phyloP scores from a whole-genome alignment of 2,113 vertebrate species.

The Channa maculata region DNA sequence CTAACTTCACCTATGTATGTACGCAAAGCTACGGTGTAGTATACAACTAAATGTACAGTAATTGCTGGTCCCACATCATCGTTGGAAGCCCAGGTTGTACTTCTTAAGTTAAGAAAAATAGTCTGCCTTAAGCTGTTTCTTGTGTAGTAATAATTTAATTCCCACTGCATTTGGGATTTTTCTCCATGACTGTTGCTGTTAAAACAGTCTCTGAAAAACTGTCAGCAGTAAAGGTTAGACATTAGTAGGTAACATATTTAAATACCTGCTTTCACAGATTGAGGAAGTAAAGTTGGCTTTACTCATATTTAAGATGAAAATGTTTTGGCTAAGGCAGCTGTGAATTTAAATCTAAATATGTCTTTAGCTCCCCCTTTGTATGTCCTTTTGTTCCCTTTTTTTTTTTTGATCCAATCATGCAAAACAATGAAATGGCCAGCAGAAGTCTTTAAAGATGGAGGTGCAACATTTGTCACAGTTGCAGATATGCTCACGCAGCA shows the following conservation, averaged over 20 bases:
- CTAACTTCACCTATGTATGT: background rate
- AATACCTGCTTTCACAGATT: slow-evolving; percentile 26
- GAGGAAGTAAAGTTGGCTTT: background rate
- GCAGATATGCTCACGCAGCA: background rate
- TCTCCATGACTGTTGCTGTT: background rate
- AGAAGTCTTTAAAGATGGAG: slow-evolving; percentile 1
- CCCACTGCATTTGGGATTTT: background rate
- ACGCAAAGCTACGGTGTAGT: background rate
- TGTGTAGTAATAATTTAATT: slow-evolving; percentile 4
- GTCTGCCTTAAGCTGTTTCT: background rate
- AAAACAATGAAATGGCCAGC: background rate
- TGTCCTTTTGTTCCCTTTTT: no score
- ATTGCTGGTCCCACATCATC: no score
- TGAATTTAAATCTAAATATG: background rate
- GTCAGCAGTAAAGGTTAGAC: slow-evolving; percentile 16
- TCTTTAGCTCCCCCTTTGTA: background rate
- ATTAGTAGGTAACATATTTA: slow-evolving; percentile 20
- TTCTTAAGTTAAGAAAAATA: no score
- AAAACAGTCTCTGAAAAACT: no score
- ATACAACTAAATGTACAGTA: no score
- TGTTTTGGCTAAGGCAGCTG: background rate
- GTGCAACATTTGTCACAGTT: background rate
- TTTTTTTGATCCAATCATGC: background rate
- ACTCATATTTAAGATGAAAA: slow-evolving; percentile 16
- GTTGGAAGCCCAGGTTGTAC: no score